These are phyloP conservation scores for Rutilus rutilus DNA, from an alignment of 2,113 vertebrate genomes.

Conservation along the genomic window DNA sequence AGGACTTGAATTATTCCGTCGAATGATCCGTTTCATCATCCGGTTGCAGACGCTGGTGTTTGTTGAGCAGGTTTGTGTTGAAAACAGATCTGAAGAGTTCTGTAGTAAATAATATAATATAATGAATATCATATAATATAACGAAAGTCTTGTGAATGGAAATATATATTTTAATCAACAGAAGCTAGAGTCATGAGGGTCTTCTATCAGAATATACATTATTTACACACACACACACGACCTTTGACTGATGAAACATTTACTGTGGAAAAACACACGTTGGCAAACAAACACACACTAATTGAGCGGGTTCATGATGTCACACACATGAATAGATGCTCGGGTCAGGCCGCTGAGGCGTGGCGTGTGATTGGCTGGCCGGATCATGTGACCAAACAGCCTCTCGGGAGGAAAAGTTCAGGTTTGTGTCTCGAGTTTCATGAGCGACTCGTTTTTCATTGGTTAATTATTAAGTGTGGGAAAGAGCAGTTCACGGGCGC, in stretches of 20 bases:
- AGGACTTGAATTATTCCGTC: slow-evolving; percentile 46
- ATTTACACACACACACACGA: not conserved
- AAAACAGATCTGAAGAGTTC: not conserved
- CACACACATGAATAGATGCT: slow-evolving; percentile 42
- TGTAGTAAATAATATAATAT: not conserved
- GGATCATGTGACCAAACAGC: slow-evolving; percentile 21
- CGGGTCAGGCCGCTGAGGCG: slow-evolving; percentile 7
- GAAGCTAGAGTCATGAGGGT: not conserved
- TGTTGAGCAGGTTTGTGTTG: not conserved
- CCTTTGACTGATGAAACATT: slow-evolving; percentile 53
- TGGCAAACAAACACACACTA: slow-evolving; percentile 1
- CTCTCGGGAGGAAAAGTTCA: slow-evolving; percentile 52
- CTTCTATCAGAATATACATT: not conserved
- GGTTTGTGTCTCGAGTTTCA: slow-evolving; percentile 31
- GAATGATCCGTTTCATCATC: not conserved
- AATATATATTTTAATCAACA: not conserved
- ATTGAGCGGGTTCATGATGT: slow-evolving; percentile 44
- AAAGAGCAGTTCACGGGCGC: slow-evolving; percentile 47
- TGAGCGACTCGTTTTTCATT: slow-evolving; percentile 24
- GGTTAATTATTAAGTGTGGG: slow-evolving; percentile 56
- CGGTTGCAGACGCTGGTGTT: not conserved
- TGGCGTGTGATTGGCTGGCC: slow-evolving; percentile 34
- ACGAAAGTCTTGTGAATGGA: not conserved
- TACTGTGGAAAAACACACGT: slow-evolving; percentile 55
- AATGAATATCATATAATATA: not conserved